These are phyloP conservation scores for Machimus rusticus DNA, from an alignment of 2,888 invertebrate genomes.

Conservation along the genomic window DNA sequence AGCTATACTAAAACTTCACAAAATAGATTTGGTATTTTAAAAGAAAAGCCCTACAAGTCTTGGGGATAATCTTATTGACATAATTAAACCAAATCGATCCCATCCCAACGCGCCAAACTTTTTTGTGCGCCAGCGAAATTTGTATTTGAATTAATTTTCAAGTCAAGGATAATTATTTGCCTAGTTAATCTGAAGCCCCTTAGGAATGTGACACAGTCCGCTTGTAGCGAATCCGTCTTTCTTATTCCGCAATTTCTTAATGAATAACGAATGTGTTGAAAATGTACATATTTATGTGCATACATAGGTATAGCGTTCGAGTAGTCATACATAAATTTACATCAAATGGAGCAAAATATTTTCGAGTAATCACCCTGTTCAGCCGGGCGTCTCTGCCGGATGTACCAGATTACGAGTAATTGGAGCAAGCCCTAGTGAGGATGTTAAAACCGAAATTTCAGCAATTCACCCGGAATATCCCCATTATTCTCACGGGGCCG, in stretches of 20 bases:
- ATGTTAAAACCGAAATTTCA: slow-evolving; percentile 25
- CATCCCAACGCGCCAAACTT: neutral
- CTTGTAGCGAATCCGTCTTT: neutral
- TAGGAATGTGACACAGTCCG: neutral
- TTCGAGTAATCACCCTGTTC: slow-evolving; percentile 13
- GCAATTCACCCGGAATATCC: slow-evolving; percentile 11
- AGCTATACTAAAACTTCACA: neutral
- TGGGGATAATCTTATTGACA: neutral
- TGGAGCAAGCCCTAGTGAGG: neutral
- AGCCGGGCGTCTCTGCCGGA: neutral
- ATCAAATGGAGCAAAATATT: slow-evolving; percentile 26
- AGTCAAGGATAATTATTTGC: neutral
- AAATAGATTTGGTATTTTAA: neutral
- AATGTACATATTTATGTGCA: neutral
- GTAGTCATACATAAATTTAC: slow-evolving; percentile 27
- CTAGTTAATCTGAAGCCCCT: neutral
- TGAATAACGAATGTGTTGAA: neutral
- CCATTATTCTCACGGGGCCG: neutral
- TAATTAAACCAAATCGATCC: neutral
- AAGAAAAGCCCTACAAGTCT: neutral
- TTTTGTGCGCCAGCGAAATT: neutral
- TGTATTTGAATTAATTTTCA: neutral
- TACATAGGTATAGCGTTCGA: neutral
- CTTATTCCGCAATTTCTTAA: neutral
- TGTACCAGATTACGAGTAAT: slow-evolving; percentile 27